Percentiles rank a stretch among this genome's conserved stretches.
phyloP scores from a whole-genome alignment of 2,113 vertebrate genomes.

The Cryptoleucopteryx plumbea region DNA sequence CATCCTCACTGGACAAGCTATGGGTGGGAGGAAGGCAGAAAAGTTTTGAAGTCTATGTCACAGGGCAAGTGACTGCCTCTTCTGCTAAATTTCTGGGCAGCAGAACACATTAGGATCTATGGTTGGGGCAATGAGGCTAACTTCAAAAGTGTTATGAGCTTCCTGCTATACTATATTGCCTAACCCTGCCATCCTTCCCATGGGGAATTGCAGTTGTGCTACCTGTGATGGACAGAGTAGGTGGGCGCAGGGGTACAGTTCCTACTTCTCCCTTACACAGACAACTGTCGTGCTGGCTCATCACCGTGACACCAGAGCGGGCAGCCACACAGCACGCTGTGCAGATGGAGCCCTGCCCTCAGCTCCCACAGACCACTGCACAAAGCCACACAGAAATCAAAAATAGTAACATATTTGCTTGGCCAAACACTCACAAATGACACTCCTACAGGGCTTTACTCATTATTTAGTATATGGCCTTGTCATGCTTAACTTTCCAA shows the following conservation, averaged over 20 bases:
- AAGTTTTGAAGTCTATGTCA: background rate
- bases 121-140: background rate
- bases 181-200: background rate
- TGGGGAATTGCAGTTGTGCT: background rate
- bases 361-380: background rate
- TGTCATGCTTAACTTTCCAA: background rate
- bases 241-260: background rate
- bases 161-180: background rate
- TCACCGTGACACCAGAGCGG: fast-evolving
- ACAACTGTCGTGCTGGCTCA: background rate
- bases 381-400: background rate
- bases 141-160: background rate
- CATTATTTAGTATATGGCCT: background rate
- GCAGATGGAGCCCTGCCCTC: background rate
- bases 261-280: background rate
- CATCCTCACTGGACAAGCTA: background rate
- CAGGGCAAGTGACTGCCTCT: background rate
- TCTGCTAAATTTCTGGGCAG: background rate
- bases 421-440: background rate
- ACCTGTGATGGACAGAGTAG: background rate
- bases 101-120: background rate
- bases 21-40: background rate
- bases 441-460: background rate
- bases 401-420: background rate
- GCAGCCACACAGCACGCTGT: fast-evolving